Evolutionary conservation across 1,140 invertebrate species (phyloP).

Genomic region (Rhopalosiphum padi): DNA sequence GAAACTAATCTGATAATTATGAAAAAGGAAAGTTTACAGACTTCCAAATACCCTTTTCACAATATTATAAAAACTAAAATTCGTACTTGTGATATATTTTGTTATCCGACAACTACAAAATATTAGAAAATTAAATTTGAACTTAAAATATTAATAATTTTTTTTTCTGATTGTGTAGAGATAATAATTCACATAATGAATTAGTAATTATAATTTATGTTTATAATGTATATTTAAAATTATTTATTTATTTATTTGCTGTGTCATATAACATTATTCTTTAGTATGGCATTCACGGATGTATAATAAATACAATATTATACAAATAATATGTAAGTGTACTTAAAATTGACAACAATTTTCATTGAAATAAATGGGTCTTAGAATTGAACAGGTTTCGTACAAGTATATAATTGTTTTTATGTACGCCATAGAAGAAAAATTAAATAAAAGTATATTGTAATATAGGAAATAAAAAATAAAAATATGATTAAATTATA

Average conservation of each 20-base stretch:
- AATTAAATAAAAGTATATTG: not conserved
- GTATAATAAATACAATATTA: not conserved
- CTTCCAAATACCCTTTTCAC: not conserved
- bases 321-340: not conserved
- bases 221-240: not conserved
- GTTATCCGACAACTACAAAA: not conserved
- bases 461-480: not conserved
- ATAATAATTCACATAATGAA: not conserved
- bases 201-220: not conserved
- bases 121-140: not conserved
- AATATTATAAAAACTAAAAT: not conserved
- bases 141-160: not conserved
- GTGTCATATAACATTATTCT: not conserved
- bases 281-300: not conserved
- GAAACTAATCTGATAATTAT: constrained; percentile 16
- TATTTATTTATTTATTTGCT: not conserved
- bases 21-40: constrained; percentile 26
- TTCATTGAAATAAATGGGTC: not conserved
- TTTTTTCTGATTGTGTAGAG: not conserved
- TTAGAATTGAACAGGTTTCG: not conserved
- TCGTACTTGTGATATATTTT: not conserved
- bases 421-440: not conserved
- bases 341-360: not conserved
- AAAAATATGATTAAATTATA: not conserved
- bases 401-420: not conserved